phyloP scores from a whole-genome alignment of 2,797 vertebrate genomes.

The Neopelma chrysocephalum region DNA sequence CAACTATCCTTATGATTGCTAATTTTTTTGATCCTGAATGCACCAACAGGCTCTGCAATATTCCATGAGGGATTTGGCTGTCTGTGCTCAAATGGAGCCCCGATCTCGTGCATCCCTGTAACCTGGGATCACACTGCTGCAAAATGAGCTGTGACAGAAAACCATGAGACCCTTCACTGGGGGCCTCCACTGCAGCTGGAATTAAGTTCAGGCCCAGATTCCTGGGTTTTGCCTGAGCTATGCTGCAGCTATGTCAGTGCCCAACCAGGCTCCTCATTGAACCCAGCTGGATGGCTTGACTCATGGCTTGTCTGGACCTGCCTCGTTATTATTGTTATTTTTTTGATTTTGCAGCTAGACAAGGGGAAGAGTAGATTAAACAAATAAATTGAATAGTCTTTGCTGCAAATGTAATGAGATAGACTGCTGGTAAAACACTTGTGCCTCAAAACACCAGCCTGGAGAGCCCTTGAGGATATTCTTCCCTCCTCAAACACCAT shows the following conservation, averaged over 20 bases:
- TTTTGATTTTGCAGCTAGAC: not conserved
- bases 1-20: not conserved
- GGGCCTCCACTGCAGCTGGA: not conserved
- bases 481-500: not conserved
- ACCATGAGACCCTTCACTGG: not conserved
- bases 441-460: not conserved
- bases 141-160: not conserved
- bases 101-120: fast-evolving
- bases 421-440: not conserved
- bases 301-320: not conserved
- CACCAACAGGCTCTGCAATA: not conserved
- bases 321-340: not conserved
- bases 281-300: not conserved
- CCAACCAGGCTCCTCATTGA: not conserved
- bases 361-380: not conserved
- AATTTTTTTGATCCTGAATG: not conserved
- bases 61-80: not conserved
- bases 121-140: not conserved
- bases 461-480: not conserved
- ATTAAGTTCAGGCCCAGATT: not conserved
- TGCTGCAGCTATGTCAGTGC: not conserved
- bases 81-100: not conserved
- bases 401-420: not conserved
- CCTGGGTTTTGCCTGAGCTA: not conserved
- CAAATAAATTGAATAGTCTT: not conserved